Percentiles rank a stretch among this genome's conserved stretches.
phyloP scores from a whole-genome alignment of 2,888 invertebrate species.

The Melipona bicolor region DNA sequence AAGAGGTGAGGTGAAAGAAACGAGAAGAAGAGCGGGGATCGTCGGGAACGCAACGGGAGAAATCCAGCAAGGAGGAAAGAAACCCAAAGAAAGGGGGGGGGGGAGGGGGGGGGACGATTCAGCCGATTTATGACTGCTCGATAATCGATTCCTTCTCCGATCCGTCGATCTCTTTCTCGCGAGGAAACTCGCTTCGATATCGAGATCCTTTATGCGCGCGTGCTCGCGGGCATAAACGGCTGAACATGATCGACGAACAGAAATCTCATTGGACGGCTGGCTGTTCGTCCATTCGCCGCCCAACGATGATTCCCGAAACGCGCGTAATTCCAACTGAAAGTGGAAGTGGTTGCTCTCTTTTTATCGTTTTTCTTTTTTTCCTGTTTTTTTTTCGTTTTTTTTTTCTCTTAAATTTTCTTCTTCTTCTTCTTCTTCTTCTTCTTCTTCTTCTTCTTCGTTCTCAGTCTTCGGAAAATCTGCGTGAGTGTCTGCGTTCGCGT shows the following conservation, averaged over 20 bases:
- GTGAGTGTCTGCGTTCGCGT: slow-evolving; percentile 21
- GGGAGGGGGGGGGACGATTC: slow-evolving; percentile 24
- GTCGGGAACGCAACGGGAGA: slow-evolving; percentile 36
- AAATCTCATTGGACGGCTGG: not conserved
- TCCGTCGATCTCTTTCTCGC: not conserved
- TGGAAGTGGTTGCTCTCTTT: not conserved
- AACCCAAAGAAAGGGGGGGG: slow-evolving; percentile 12
- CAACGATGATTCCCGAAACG: not conserved
- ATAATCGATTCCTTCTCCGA: not conserved
- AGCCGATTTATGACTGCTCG: slow-evolving; percentile 23
- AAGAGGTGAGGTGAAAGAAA: slow-evolving; percentile 35
- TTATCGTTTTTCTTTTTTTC: not conserved
- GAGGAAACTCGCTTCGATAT: not conserved
- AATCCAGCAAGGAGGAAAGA: slow-evolving; percentile 30
- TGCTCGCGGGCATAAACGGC: slow-evolving; percentile 26
- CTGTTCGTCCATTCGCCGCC: not conserved
- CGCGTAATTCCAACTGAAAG: slow-evolving; percentile 33
- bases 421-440: not conserved
- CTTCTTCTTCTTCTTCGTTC: slow-evolving; percentile 32
- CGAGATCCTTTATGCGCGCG: not conserved
- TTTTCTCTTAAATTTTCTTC: too few species aligned
- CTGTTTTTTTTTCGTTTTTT: not conserved
- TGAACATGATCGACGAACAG: slow-evolving; percentile 20
- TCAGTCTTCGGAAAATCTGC: slow-evolving; percentile 69
- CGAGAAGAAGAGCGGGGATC: slow-evolving; percentile 25